Percentiles rank a stretch among this genome's conserved stretches.
phyloP scores from a whole-genome alignment of 2,113 vertebrate species.

The Pardalotus punctatus region DNA sequence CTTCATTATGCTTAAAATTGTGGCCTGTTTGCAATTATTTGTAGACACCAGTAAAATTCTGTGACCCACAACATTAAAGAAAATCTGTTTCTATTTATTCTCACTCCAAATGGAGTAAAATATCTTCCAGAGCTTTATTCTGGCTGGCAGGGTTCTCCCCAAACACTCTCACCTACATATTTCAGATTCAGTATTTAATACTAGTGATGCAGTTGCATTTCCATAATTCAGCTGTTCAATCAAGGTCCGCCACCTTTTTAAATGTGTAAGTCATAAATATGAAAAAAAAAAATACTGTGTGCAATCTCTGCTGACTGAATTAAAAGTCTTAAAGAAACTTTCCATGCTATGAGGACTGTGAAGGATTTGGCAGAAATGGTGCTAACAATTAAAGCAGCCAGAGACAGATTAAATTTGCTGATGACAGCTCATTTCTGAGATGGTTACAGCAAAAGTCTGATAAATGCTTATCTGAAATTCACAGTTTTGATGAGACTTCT shows the following conservation, averaged over 20 bases:
- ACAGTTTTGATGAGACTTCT: constrained; percentile 71
- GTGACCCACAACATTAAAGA: neutral
- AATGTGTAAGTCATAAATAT: constrained; percentile 31
- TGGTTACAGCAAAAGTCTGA: constrained; percentile 70
- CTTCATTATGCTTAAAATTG: neutral
- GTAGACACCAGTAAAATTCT: neutral
- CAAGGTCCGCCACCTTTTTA: constrained; percentile 17
- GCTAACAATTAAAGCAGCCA: constrained; percentile 67
- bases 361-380: constrained; percentile 58
- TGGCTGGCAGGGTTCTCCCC: neutral
- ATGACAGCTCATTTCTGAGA: constrained; percentile 75
- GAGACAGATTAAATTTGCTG: constrained; percentile 72
- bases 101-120: neutral
- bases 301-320: constrained; percentile 32
- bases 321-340: constrained; percentile 62
- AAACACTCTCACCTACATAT: neutral
- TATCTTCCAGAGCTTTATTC: neutral
- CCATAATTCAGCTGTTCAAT: constrained; percentile 46
- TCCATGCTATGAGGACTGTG: neutral
- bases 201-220: neutral
- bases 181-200: constrained; percentile 15
- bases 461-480: constrained; percentile 68
- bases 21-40: neutral
- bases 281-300: neutral
- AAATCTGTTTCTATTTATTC: neutral